Evolutionary conservation across 1,140 invertebrate genomes (phyloP), one percentile per base, ranked within the genome.

Genomic region (Trigoniulus corallinus): DNA sequence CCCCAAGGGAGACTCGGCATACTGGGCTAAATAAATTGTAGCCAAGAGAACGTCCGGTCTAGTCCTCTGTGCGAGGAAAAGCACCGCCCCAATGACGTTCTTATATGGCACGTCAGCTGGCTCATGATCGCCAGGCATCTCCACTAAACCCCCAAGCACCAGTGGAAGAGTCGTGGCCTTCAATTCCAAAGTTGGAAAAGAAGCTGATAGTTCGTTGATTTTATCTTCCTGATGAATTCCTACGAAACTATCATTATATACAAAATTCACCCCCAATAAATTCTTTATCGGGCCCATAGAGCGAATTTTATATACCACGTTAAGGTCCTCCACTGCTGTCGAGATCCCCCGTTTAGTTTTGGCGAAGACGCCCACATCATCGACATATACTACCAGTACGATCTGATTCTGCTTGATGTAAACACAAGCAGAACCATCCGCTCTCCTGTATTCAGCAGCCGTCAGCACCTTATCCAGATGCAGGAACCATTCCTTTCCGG

Each of bases 21-120:
- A 34, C 12, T 37, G 18, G 15, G 42, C 21, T 25, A 52, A 34
- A 27, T 51, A 51, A 3, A 37, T 22, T 7, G 23, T 23, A 7
- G 26, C 29, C 4, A 51, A 51, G 3, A 12, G 2, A 2, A 52
- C 15, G 29, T 52, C 51, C n/a, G 29, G 24, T 24, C 51, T 3
- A 18, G 46, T 50, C 7, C 21, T 20, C 25, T 20, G 4, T 21
- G 51, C 45, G n/a, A 52, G 21, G 47, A 13, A 52, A 2, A 52
- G 3, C 24, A 52, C 2, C 3, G 46, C 10, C 23, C 51, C 51
- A 34, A 34, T 34, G 29, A 34, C 29, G 29, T 34, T 34, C 29
- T 34, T 34, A 34, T 34, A 7, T 15, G 29, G 29, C 29, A 34
- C 15, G 29, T 34, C 29, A 34, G 29, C 29, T 34, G 29, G 29